Evolutionary conservation across 2,113 vertebrate species (phyloP).

Genomic region (rabbit (Oryctolagus cuniculus)): mOryCun1.1 NC_091433.1:62452001-62452500

Average conservation of each 20-base stretch:
- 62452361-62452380: too few relatives aligned
- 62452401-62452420: not conserved
- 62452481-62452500: not conserved
- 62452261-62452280: not conserved
- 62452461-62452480: not conserved
- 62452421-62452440: not conserved
- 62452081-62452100: not conserved
- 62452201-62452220: not conserved
- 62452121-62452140: not conserved
- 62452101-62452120: not conserved
- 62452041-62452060: not conserved
- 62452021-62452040: not conserved
- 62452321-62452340: not conserved
- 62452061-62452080: not conserved
- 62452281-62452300: not conserved
- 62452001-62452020: not conserved
- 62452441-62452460: not conserved
- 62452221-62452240: fast-evolving
- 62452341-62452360: too few relatives aligned
- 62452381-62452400: not conserved
- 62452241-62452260: too few relatives aligned
- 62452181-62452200: not conserved
- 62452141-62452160: not conserved
- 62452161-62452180: fast-evolving
- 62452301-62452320: not conserved